Evolutionary conservation across 2,888 invertebrate genomes (phyloP), one percentile per base, ranked within the genome.

Genomic region (Piscicola geometra): DNA sequence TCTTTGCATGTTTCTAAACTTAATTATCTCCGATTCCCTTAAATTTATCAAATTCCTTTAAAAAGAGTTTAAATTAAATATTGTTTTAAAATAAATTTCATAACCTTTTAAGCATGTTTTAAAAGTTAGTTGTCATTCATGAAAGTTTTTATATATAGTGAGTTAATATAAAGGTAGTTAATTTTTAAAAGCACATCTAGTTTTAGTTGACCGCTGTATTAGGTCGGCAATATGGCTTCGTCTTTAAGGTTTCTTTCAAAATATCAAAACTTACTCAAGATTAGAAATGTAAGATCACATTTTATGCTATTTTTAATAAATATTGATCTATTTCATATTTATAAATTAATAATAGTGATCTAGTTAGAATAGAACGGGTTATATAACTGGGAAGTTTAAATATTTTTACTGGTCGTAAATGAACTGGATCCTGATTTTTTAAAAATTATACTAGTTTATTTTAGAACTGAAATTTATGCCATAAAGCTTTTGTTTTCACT

Each of bases 151-250:
- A 64, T 15, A 64, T 15, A 64, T 64, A 64, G 12, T 15, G 9
- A 15, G 9, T 64, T 25, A 64, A 64, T 25, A 25, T 64, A n/a
- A n/a, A n/a, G n/a, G n/a, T n/a, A n/a, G 9, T 64, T 64, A 25
- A 15, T 15, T 64, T 28, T 28, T 25, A 56, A 56, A 25, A 5
- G 60, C 60, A 3, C 60, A 56, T 5, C 60, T 56, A 3, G n/a
- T 1, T 52, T 33, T 18, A n/a, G 60, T 72, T 73, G 73, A 73
- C 73, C 73, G 73, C 73, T 73, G 41, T 2, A 21, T 33, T 64
- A 60, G 64, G 73, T 60, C 73, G 73, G 1, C 35, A 73, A 64
- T 15, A 73, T 73, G 73, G 73, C 73, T 52, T 56, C 73, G 50
- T 60, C 64, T 33, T 64, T 73, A 21, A 30, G 41, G 33, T 32